Percentiles rank a stretch among this genome's conserved stretches.
These are phyloP conservation scores for Heliconius ismenius DNA, from an alignment of 2,888 invertebrate species.

Conservation along the genomic window DNA sequence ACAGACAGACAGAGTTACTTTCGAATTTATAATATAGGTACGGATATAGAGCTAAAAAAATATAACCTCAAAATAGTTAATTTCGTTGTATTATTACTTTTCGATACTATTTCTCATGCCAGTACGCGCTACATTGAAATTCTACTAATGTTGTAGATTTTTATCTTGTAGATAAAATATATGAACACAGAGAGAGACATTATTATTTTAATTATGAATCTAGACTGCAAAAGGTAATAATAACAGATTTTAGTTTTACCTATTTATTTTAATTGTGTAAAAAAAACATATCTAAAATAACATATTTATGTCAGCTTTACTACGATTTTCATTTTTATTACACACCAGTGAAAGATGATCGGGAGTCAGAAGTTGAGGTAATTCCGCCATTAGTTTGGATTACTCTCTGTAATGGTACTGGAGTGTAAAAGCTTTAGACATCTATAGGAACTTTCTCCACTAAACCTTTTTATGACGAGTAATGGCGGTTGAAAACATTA, in stretches of 20 bases:
- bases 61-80: not conserved
- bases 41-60: not conserved
- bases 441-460: slow-evolving; percentile 35
- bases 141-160: not conserved
- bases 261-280: not conserved
- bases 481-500: not conserved
- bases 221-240: not conserved
- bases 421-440: slow-evolving; percentile 17
- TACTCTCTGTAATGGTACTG: slow-evolving; percentile 43
- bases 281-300: not conserved
- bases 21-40: no score
- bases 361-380: slow-evolving; percentile 57
- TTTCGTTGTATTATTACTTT: not conserved
- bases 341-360: slow-evolving; percentile 57
- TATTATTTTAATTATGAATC: not conserved
- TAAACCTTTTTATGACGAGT: slow-evolving; percentile 19
- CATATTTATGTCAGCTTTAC: not conserved
- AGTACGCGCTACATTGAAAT: not conserved
- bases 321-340: slow-evolving; percentile 21
- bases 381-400: slow-evolving; percentile 62
- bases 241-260: not conserved
- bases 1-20: no score
- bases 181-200: no score
- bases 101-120: no score
- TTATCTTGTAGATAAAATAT: not conserved